Conservation (phyloP, 2,113 vertebrate species). For the Silurus asotus region DNA sequence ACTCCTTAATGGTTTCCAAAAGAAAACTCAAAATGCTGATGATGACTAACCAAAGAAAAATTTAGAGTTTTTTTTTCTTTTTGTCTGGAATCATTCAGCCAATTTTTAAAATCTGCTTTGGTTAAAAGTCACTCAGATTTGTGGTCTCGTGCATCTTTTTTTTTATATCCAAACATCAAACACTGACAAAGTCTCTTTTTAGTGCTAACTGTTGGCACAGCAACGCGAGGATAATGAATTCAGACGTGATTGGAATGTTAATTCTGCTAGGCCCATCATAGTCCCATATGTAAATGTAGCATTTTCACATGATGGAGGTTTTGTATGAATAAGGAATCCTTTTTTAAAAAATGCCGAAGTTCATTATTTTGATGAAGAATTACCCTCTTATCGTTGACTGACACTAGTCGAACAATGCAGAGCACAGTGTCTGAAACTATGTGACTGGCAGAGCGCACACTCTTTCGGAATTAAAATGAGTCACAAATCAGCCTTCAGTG, state of each 20-base stretch:
- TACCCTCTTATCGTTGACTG: constrained; percentile 39
- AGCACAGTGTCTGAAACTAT: constrained; percentile 24
- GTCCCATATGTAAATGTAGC: constrained; percentile 65
- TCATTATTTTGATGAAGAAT: constrained; percentile 39
- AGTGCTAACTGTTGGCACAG: constrained; percentile 78
- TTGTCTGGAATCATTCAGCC: constrained; percentile 37
- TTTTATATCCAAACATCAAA: constrained; percentile 68
- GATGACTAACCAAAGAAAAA: neutral
- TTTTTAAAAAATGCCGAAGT: constrained; percentile 28
- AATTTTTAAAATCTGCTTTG: constrained; percentile 26
- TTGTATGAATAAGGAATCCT: constrained; percentile 45
- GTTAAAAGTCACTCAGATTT: constrained; percentile 56
- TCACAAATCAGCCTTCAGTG: constrained; percentile 44
- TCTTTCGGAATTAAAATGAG: constrained; percentile 52
- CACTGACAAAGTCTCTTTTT: constrained; percentile 81
- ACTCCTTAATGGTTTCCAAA: constrained; percentile 51
- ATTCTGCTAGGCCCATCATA: constrained; percentile 73
- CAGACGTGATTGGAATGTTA: constrained; percentile 76
- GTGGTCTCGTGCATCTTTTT: constrained; percentile 61
- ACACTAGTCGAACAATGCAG: constrained; percentile 28
- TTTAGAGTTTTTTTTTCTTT: neutral
- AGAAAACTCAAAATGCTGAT: constrained; percentile 48
- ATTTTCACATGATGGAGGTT: constrained; percentile 73
- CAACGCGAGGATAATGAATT: constrained; percentile 74
- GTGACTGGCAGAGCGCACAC: constrained; percentile 27